A percentile compares a stretch with the other conserved stretches of the same genome.
Evolutionary conservation across 2,113 vertebrate genomes (phyloP).

Genomic region (Pogonocichla stellata): DNA sequence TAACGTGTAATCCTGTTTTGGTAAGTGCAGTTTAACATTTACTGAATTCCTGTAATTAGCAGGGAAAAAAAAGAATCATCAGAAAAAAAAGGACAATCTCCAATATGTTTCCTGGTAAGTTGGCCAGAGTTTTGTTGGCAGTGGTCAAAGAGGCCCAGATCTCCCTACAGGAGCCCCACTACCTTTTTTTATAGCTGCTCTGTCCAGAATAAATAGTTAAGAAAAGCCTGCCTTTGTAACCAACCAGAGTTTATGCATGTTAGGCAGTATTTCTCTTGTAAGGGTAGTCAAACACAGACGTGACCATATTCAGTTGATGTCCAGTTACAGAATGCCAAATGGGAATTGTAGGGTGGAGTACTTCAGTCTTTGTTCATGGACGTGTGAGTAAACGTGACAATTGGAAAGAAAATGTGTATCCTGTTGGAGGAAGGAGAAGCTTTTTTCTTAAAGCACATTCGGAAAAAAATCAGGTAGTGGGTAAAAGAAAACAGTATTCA

Average conservation of each 20-base stretch:
- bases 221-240: not conserved
- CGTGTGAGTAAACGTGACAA: not conserved
- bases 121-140: not conserved
- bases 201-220: not conserved
- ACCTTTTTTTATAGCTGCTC: not conserved
- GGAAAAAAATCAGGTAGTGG: not conserved
- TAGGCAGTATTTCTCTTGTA: not conserved
- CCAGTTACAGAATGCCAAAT: not conserved
- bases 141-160: fast-evolving
- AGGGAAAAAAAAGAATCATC: not conserved
- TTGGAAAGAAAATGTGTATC: not conserved
- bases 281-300: not conserved
- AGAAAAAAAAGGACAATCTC: not conserved
- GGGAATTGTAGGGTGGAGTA: not conserved
- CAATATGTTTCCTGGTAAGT: not conserved
- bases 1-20: not conserved
- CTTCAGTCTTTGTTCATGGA: not conserved
- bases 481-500: not conserved
- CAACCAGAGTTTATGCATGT: not conserved
- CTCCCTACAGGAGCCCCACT: not conserved
- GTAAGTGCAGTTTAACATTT: not conserved
- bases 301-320: not conserved
- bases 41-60: not conserved
- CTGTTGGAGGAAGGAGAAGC: not conserved
- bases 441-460: not conserved